Percentiles rank a stretch among this genome's conserved stretches.
phyloP scores from a whole-genome alignment of 1,140 invertebrate species.

The Macrotrachela quadricornifera region DNA sequence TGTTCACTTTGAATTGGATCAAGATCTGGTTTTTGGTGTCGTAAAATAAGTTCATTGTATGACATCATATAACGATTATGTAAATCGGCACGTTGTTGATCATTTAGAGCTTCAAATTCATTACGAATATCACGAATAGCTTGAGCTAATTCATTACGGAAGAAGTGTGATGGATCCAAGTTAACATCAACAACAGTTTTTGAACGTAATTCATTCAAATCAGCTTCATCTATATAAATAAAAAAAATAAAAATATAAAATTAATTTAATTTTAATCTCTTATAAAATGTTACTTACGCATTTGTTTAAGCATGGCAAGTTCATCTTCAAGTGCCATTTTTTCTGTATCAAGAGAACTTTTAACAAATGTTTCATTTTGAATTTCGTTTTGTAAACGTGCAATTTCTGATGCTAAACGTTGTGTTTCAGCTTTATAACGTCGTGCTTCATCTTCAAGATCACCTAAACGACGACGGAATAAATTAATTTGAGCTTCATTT shows the following conservation, averaged over 20 bases:
- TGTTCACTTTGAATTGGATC: too few species aligned
- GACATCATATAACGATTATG: conserved; percentile 8
- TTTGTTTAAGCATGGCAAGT: conserved; percentile 5
- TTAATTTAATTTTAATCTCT: too few species aligned
- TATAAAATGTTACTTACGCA: conserved; percentile 3
- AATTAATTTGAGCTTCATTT: conserved; percentile 33
- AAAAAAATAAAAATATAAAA: too few species aligned
- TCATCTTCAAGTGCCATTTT: conserved; percentile 8
- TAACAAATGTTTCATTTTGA: conserved; percentile 9
- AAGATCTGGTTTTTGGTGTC: background rate
- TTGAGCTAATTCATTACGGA: conserved; percentile 30
- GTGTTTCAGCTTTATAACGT: conserved; percentile 28
- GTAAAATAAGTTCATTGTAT: background rate
- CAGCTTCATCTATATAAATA: background rate
- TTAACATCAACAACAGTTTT: conserved; percentile 3
- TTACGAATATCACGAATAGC: conserved; percentile 35
- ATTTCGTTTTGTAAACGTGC: conserved; percentile 21
- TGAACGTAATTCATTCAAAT: conserved; percentile 6
- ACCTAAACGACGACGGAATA: conserved; percentile 30
- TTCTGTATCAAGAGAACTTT: conserved; percentile 6
- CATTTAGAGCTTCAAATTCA: conserved; percentile 24
- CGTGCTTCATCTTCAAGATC: conserved; percentile 33
- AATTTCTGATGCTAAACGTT: conserved; percentile 28
- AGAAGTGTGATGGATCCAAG: conserved; percentile 6
- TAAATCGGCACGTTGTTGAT: conserved; percentile 8